Percentiles rank a stretch among this genome's conserved stretches.
phyloP scores from a whole-genome alignment of 2,797 vertebrate species.

The Acanthornis magna region DNA sequence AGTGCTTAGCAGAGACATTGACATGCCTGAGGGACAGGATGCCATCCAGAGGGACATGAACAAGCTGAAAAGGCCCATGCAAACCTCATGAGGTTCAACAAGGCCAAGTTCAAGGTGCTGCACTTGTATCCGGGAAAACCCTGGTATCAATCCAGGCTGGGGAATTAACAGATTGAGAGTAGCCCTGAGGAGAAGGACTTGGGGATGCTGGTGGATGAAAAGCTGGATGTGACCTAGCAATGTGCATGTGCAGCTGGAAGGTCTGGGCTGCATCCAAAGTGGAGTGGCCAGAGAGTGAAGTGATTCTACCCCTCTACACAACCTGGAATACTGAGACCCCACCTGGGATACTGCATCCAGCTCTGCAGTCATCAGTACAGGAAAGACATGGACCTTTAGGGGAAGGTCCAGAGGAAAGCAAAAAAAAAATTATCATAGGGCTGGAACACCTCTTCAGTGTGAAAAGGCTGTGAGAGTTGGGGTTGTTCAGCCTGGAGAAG shows the following conservation, averaged over 20 bases:
- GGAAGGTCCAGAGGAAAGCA: accelerated
- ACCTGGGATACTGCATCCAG: background rate
- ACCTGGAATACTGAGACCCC: background rate
- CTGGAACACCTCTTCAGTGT: background rate
- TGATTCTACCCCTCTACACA: background rate
- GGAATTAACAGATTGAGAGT: background rate
- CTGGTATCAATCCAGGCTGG: accelerated
- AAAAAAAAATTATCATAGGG: accelerated
- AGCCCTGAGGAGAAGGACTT: background rate
- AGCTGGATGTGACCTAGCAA: background rate
- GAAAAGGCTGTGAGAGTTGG: background rate
- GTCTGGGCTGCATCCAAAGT: background rate
- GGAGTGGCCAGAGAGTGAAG: background rate
- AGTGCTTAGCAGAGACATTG: background rate
- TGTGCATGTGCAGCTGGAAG: background rate
- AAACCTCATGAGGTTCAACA: background rate
- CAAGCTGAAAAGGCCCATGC: background rate
- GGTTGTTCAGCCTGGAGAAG: background rate
- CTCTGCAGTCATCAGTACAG: accelerated
- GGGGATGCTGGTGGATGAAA: background rate
- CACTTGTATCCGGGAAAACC: accelerated
- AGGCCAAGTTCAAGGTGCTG: background rate
- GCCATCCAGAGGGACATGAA: background rate
- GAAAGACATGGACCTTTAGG: background rate
- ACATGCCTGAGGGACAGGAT: background rate